phyloP scores from a whole-genome alignment of 2,888 invertebrate genomes.

The Melanargia galathea region DNA sequence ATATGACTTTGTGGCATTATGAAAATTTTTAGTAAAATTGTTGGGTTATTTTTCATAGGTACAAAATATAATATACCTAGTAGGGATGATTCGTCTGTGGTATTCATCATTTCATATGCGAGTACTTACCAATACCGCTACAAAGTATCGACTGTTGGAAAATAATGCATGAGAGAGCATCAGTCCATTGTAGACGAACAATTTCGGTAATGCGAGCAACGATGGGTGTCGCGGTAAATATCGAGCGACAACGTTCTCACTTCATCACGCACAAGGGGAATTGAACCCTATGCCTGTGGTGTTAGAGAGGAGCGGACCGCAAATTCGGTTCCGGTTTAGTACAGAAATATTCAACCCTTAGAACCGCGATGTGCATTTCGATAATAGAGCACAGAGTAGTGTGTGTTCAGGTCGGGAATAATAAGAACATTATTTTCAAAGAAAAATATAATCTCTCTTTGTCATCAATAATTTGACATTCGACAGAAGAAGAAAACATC shows the following conservation, averaged over 20 bases:
- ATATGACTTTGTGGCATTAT: too few relatives aligned
- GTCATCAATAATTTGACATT: too few relatives aligned
- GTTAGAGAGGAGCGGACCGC: conserved; percentile 36
- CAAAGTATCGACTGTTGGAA: conserved; percentile 20
- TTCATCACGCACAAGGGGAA: conserved; percentile 10
- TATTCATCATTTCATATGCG: not conserved
- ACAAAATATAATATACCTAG: not conserved
- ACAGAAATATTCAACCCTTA: conserved; percentile 74
- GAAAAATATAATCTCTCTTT: too few relatives aligned
- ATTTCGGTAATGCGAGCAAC: conserved; percentile 64
- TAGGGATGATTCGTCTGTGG: not conserved
- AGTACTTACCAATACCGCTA: conserved; percentile 10
- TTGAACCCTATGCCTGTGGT: conserved; percentile 31
- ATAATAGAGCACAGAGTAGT: conserved; percentile 66
- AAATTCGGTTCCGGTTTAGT: conserved; percentile 36
- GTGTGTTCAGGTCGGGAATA: not conserved
- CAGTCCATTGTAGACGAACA: conserved; percentile 53
- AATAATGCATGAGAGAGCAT: conserved; percentile 27
- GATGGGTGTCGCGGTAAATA: conserved; percentile 53
- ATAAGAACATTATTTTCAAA: not conserved
- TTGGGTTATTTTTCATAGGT: not conserved
- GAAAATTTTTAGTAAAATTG: not conserved
- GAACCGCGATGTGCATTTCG: conserved; percentile 78
- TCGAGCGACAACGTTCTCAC: conserved; percentile 43
- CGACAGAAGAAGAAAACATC: too few relatives aligned